A percentile compares a stretch with the other conserved stretches of the same genome.
These are phyloP conservation scores for Cephalopterus ornatus DNA, from an alignment of 2,113 vertebrate species.

Conservation along the genomic window DNA sequence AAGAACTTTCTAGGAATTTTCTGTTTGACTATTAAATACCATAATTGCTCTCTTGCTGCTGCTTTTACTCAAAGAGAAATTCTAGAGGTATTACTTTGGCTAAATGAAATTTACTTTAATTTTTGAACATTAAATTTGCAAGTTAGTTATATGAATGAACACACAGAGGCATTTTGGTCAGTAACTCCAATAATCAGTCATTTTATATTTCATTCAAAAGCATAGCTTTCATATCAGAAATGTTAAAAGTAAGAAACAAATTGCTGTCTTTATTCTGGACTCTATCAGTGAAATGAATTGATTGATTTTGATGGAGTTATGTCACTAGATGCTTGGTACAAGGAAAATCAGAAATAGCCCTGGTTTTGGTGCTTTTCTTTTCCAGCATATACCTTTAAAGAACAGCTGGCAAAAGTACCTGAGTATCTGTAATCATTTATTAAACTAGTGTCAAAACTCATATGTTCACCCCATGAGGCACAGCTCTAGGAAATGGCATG, in stretches of 20 bases:
- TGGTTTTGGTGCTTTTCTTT: too few relatives aligned
- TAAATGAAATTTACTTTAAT: background rate
- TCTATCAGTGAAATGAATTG: background rate
- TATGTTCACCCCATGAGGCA: background rate
- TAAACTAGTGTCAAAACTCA: background rate
- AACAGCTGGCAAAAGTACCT: background rate
- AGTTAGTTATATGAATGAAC: background rate
- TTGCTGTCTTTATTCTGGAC: background rate
- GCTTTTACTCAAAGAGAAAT: background rate
- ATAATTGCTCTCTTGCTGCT: background rate
- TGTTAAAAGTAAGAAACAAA: background rate
- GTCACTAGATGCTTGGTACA: background rate
- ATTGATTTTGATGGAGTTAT: background rate
- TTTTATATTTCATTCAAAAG: background rate
- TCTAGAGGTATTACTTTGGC: background rate
- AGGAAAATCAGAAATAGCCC: background rate
- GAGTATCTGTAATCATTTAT: background rate
- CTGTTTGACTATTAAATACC: background rate
- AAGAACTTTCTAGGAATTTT: conserved; percentile 20
- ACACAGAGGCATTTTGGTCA: background rate
- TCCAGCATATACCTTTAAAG: background rate
- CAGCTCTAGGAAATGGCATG: background rate
- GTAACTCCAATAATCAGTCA: background rate
- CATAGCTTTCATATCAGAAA: background rate
- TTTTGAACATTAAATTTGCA: background rate